A percentile compares a stretch with the other conserved stretches of the same genome.
Evolutionary conservation across 2,113 vertebrate species (phyloP).

Genomic region (Spea multiplicata): DNA sequence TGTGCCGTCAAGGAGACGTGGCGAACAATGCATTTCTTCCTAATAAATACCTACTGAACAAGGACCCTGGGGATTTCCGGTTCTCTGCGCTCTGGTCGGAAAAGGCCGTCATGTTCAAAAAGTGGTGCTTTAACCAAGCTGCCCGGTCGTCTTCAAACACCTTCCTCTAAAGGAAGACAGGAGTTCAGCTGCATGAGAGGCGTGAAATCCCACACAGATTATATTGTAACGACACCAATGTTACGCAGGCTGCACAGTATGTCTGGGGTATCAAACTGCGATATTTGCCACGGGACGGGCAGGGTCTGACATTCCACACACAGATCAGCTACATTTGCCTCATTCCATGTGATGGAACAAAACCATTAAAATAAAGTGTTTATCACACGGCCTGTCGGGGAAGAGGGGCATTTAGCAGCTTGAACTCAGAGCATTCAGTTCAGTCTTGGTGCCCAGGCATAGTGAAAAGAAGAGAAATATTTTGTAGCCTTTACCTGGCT

Average conservation of each 20-base stretch:
- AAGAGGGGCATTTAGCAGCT: too few species aligned
- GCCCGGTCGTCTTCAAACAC: slow-evolving; percentile 90
- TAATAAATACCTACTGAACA: slow-evolving; percentile 71
- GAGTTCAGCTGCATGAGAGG: neutral
- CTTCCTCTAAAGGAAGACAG: slow-evolving; percentile 72
- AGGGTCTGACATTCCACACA: neutral
- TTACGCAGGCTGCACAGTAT: too few species aligned
- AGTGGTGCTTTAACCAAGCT: slow-evolving; percentile 91
- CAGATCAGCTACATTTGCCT: too few species aligned
- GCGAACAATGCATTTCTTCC: neutral
- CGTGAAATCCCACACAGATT: neutral
- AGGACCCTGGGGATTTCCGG: slow-evolving; percentile 75
- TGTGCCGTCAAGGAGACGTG: too few species aligned
- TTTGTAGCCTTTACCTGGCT: too few species aligned
- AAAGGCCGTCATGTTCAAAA: slow-evolving; percentile 88
- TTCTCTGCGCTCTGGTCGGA: slow-evolving; percentile 76
- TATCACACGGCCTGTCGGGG: too few species aligned
- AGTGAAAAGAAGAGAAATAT: too few species aligned
- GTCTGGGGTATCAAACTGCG: too few species aligned
- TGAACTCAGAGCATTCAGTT: neutral
- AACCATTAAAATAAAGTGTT: too few species aligned
- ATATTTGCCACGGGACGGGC: neutral
- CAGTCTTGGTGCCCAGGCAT: neutral
- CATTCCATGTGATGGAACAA: too few species aligned
- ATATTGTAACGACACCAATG: too few species aligned